Conservation (phyloP, 2,113 vertebrate species). For the Amphiprion ocellaris region DNA sequence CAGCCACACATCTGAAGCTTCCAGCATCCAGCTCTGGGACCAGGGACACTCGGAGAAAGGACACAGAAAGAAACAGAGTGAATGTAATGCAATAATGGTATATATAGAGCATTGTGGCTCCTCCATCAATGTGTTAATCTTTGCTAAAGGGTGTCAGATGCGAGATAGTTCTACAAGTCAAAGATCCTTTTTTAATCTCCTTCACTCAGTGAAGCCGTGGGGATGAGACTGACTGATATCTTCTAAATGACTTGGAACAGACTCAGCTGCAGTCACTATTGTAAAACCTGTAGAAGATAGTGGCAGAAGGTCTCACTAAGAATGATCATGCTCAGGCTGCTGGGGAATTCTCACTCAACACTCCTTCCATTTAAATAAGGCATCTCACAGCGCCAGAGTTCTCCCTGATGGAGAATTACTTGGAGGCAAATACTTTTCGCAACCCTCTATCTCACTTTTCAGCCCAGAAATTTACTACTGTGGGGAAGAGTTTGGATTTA, state of each 20-base stretch:
- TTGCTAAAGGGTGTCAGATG: constrained; percentile 37
- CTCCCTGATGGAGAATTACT: constrained; percentile 65
- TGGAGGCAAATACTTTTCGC: constrained; percentile 60
- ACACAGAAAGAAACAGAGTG: too few species aligned
- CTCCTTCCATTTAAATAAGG: constrained; percentile 68
- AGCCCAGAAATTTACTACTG: constrained; percentile 49
- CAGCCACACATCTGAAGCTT: too few species aligned
- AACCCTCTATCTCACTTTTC: constrained; percentile 73
- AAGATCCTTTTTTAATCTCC: constrained; percentile 47
- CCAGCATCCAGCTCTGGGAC: too few species aligned
- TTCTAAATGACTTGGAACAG: constrained; percentile 56
- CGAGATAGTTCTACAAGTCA: constrained; percentile 36
- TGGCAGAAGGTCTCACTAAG: constrained; percentile 50
- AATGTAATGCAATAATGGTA: too few species aligned
- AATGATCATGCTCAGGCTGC: constrained; percentile 62
- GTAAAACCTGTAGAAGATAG: constrained; percentile 39
- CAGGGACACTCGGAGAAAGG: too few species aligned
- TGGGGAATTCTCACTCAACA: constrained; percentile 59
- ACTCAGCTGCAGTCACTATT: constrained; percentile 41
- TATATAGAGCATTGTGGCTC: not conserved
- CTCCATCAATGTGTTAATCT: constrained; percentile 34
- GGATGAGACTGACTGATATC: constrained; percentile 41
- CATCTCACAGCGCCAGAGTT: constrained; percentile 48
- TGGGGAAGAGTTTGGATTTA: constrained; percentile 38
- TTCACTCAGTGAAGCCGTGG: constrained; percentile 30